These are phyloP conservation scores for Polydrusus cervinus DNA, from an alignment of 2,888 invertebrate genomes.

Conservation along the genomic window DNA sequence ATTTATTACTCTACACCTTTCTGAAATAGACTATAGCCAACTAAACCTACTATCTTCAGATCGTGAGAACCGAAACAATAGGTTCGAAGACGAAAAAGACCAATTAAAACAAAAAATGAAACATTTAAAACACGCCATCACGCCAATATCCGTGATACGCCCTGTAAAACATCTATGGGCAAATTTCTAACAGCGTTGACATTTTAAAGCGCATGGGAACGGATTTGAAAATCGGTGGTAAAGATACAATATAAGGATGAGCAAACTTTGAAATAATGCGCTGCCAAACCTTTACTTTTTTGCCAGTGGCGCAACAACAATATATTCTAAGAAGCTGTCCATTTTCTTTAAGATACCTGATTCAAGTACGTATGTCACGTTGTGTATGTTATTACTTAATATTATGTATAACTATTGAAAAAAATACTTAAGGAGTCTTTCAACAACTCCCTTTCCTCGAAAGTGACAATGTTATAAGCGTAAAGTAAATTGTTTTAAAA, in stretches of 20 bases:
- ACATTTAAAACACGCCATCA: slow-evolving; percentile 8
- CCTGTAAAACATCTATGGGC: slow-evolving; percentile 43
- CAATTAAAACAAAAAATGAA: slow-evolving; percentile 23
- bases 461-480: too few species aligned
- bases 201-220: slow-evolving; percentile 54
- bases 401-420: too few species aligned
- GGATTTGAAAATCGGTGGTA: slow-evolving; percentile 51
- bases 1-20: too few species aligned
- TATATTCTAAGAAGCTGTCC: too few species aligned
- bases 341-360: too few species aligned
- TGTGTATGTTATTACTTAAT: too few species aligned
- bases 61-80: slow-evolving; percentile 29
- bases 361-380: too few species aligned
- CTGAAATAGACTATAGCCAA: too few species aligned
- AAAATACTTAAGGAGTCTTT: too few species aligned
- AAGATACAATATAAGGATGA: slow-evolving; percentile 51
- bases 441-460: too few species aligned
- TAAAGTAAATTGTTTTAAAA: too few species aligned
- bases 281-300: slow-evolving; percentile 43
- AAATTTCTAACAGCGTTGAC: slow-evolving; percentile 51
- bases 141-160: slow-evolving; percentile 31
- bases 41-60: neutral
- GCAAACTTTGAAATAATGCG: slow-evolving; percentile 51
- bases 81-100: neutral
- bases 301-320: slow-evolving; percentile 27